phyloP scores from a whole-genome alignment of 1,140 invertebrate genomes.

The Macrobrachium rosenbergii region DNA sequence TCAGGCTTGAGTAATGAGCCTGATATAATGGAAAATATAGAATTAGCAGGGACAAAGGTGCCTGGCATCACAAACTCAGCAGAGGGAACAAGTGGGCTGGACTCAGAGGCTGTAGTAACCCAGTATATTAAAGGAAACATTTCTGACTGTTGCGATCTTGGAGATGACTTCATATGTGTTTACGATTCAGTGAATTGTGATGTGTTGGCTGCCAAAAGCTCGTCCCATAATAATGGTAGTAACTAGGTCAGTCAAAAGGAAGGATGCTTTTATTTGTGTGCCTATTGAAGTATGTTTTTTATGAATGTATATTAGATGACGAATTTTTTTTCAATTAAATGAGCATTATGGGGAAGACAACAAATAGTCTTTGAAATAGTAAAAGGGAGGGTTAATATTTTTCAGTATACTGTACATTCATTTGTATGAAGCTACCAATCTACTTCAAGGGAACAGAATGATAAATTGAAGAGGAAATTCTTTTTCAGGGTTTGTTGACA shows the following conservation, averaged over 20 bases:
- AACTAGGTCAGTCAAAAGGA: not conserved
- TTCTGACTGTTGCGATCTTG: slow-evolving; percentile 23
- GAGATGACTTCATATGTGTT: slow-evolving; percentile 31
- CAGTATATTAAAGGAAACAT: slow-evolving; percentile 24
- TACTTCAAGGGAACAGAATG: too few species aligned
- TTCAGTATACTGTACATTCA: too few species aligned
- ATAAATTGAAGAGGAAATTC: too few species aligned
- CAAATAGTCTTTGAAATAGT: too few species aligned
- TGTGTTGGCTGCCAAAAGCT: not conserved
- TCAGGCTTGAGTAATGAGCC: not conserved
- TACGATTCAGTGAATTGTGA: slow-evolving; percentile 18
- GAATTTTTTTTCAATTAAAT: not conserved
- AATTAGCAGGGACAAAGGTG: slow-evolving; percentile 3
- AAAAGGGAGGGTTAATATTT: too few species aligned
- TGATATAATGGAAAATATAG: not conserved
- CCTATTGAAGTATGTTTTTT: not conserved
- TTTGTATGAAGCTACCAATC: too few species aligned
- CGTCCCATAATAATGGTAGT: not conserved
- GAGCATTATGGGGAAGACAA: too few species aligned
- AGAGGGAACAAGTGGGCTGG: slow-evolving; percentile 1
- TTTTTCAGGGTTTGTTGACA: too few species aligned
- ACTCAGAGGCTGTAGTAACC: not conserved
- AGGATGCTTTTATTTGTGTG: not conserved
- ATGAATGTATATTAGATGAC: not conserved
- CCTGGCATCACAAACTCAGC: not conserved